Base-by-base conservation (phyloP, 2,113 vertebrate genomes). In the Crotalus horridus region DNA sequence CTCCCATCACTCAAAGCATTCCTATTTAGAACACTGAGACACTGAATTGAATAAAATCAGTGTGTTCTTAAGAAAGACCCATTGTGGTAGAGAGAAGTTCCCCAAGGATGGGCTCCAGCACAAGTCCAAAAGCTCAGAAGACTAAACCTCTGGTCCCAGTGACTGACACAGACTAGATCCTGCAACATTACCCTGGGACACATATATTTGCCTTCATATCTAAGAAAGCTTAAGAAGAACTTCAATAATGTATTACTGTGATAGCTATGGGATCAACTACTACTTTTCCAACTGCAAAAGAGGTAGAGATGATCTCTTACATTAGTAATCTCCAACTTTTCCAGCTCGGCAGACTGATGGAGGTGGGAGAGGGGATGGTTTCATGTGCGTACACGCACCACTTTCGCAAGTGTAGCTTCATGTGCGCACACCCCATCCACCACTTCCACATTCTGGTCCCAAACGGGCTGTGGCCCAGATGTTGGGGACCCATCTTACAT, bases 361-460 rank as follows among this genome's bases (percentile, higher is more conserved):
- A 2, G 1, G 5, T 23, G 24, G 9, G 59, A 11, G 3, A 5
- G 10, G 26, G 61, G 26, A 11, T n/a, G 4, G 61, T n/a, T 64
- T 64, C 4, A 0, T 26, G 26, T 3, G 0, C 1, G 11, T 4
- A 29, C 26, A n/a, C 0, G 10, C 0, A 0, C 12, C 29, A 69
- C 4, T 69, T 69, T 69, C 61, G n/a, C 61, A 64, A 64, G 26
- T 13, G 61, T 26, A n/a, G 29, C 61, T 69, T n/a, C 29, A 15
- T n/a, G 64, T 6, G 5, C 29, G 2, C 4, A 0, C 64, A 15
- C 4, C 2, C 29, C 12, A 56, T 15, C 11, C 11, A 64, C 29
- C 29, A n/a, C 26, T n/a, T 64, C 61, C 29, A 0, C 61, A 64
- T 64, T 29, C 61, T 64, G 29, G 26, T 64, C n/a, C 29, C 61